Evolutionary conservation across 2,797 vertebrate genomes (phyloP), one percentile per base, ranked within the genome.

Genomic region (Lithobates sylvaticus): DNA sequence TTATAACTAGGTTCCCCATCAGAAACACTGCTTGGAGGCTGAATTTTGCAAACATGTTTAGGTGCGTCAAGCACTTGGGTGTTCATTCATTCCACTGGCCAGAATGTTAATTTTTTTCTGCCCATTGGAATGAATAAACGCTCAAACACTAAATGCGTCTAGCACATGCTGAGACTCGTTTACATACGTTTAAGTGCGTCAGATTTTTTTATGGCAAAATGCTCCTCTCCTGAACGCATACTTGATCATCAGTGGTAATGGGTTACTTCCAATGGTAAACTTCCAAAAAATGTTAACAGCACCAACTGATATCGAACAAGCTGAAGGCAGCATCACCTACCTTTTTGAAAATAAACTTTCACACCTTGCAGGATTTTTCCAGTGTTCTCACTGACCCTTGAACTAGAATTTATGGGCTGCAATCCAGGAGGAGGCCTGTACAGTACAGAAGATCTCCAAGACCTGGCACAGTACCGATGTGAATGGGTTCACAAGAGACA

Each of bases 381-480:
- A 34, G 26, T 6, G 2, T 16, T 54, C n/a, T 80, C 9, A 3
- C 16, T 4, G 67, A 80, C 78, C 67, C 70, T 71, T 80, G 67
- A 34, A 47, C 23, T 32, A 7, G 78, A 26, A 34, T 80, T 70
- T 36, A 71, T 70, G 29, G 67, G 27, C 36, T 18, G 67, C 3
- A n/a, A 50, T 50, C 67, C 44, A 54, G 26, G n/a, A 4, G 29
- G 65, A 70, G 42, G 42, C 39, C 10, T 34, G 67, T 18, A 44
- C 15, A 29, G 77, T 26, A 10, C 26, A 18, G 27, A 44, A 65
- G 39, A 44, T 69, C 50, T 3, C 16, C 64, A 70, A 32, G 47
- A 54, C 68, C 67, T 80, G 78, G 78, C 78, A 34, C 9, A 70
- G 78, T 10, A 5, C 1, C 44, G 27, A 80, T 70, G 78, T 80